Percentiles rank a stretch among this genome's conserved stretches.
Evolutionary conservation across 2,888 invertebrate genomes (phyloP).

Genomic region (Villa cingulata): DNA sequence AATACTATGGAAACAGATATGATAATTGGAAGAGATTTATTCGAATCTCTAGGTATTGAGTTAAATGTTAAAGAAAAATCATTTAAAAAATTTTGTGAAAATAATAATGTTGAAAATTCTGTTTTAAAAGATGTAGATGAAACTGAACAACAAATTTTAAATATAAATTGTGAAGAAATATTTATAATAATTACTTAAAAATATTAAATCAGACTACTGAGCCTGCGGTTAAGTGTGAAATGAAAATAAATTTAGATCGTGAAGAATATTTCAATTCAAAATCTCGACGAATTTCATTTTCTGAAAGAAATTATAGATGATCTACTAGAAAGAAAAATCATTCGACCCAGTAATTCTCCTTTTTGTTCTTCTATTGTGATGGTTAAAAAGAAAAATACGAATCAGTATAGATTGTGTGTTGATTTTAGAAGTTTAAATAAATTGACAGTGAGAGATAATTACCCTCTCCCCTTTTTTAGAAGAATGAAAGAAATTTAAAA

Average conservation of each 20-base stretch:
- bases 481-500: constrained; percentile 17
- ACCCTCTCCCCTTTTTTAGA: constrained; percentile 18
- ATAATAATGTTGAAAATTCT: background rate
- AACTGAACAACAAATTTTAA: background rate
- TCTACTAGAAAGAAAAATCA: background rate
- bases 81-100: too few species aligned
- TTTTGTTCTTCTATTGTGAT: constrained; percentile 7
- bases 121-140: too few species aligned
- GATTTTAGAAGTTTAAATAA: constrained; percentile 9
- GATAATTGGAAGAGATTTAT: background rate
- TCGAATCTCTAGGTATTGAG: background rate
- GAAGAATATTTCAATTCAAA: background rate
- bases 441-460: constrained; percentile 6
- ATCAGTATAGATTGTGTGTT: constrained; percentile 6
- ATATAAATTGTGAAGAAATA: too few species aligned
- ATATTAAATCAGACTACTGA: background rate
- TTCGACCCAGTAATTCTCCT: constrained; percentile 4
- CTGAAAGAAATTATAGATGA: constrained; percentile 1
- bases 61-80: background rate
- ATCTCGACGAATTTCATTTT: constrained; percentile 1
- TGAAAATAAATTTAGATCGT: background rate
- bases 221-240: background rate
- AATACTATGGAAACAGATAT: background rate
- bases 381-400: constrained; percentile 7
- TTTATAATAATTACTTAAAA: too few species aligned